Evolutionary conservation across 1,140 invertebrate species (phyloP).

Genomic region (Eriocheir sinensis): DNA sequence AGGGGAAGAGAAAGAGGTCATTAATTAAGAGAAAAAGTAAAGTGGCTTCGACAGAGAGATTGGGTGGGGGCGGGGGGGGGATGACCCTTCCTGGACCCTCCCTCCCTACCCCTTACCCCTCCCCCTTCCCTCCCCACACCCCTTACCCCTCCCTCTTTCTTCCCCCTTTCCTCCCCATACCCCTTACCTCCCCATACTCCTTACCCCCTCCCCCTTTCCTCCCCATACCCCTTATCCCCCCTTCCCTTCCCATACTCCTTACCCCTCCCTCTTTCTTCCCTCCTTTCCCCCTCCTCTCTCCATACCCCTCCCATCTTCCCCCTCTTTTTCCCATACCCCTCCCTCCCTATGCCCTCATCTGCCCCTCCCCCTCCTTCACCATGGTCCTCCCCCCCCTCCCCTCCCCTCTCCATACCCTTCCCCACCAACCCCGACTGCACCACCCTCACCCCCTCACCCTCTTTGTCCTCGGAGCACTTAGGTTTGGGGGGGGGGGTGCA

Average conservation of each 20-base stretch:
- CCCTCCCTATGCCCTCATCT: background rate
- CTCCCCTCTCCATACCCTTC: background rate
- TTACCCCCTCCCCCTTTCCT: background rate
- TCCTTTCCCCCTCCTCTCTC: background rate
- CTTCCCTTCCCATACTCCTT: background rate
- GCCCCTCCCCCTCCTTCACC: background rate
- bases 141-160: background rate
- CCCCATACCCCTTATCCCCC: background rate
- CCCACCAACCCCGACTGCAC: background rate
- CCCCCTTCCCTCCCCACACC: background rate
- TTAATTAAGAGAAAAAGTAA: background rate
- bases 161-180: background rate
- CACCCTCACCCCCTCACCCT: background rate
- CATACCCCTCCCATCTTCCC: background rate
- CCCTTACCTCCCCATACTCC: background rate
- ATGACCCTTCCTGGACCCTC: background rate
- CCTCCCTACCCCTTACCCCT: too few relatives aligned
- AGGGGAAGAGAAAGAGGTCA: background rate
- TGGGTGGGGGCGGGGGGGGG: background rate
- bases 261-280: background rate
- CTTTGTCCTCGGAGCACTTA: background rate
- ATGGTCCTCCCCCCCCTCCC: background rate
- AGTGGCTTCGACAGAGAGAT: slow-evolving; percentile 20
- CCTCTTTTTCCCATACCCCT: background rate
- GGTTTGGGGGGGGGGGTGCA: background rate